Conservation (phyloP, 2,113 vertebrate genomes). For the Leptobrachium leishanense region DNA sequence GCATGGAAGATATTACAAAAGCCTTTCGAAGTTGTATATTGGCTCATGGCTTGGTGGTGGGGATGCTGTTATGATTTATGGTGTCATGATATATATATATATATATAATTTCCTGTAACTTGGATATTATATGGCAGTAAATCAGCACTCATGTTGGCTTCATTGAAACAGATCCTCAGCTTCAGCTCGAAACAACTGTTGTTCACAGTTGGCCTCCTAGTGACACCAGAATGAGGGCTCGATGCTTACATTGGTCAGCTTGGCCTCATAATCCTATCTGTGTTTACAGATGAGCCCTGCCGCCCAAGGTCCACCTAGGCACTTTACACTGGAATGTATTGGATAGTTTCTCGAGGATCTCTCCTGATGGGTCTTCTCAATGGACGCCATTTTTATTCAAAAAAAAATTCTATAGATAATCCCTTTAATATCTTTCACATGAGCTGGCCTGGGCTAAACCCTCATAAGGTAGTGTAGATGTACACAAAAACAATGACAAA, state of each 20-base stretch:
- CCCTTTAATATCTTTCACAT: neutral
- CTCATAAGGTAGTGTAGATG: conserved; percentile 85
- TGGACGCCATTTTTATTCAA: conserved; percentile 50
- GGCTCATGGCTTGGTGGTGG: neutral
- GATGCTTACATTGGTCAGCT: conserved; percentile 13
- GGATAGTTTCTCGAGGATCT: conserved; percentile 47
- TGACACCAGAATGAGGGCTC: neutral
- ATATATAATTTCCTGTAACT: conserved; percentile 42
- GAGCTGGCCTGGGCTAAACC: conserved; percentile 40
- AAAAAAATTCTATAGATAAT: conserved; percentile 11
- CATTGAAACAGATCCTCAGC: conserved; percentile 18
- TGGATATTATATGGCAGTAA: conserved; percentile 53
- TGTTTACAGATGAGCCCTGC: conserved; percentile 35
- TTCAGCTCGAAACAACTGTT: conserved; percentile 6
- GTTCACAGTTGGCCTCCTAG: neutral
- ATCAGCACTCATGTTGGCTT: conserved; percentile 47
- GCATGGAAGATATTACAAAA: conserved; percentile 20
- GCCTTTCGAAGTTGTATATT: neutral
- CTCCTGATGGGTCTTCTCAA: conserved; percentile 46
- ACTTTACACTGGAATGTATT: conserved; percentile 61
- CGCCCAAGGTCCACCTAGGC: conserved; percentile 50
- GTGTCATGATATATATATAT: neutral
- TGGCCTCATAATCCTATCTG: conserved; percentile 45
- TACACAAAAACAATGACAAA: conserved; percentile 89
- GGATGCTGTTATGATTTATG: conserved; percentile 1